phyloP scores from a whole-genome alignment of 2,797 vertebrate species.

The Dendrocincla fuliginosa region DNA sequence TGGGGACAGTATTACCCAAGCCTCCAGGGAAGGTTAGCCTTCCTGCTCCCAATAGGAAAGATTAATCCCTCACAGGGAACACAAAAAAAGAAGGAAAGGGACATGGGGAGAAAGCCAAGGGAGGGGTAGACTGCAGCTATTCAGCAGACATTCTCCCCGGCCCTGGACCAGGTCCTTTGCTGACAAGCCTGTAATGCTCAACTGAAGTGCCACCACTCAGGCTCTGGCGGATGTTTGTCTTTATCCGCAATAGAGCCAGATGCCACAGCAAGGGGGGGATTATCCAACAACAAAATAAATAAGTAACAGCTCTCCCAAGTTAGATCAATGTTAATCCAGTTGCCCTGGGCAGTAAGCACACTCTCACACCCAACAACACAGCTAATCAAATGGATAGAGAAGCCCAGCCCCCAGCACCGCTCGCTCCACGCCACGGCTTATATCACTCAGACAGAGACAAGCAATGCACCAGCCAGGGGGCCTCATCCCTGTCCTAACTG shows the following conservation, averaged over 20 bases:
- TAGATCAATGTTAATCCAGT: conserved; percentile 49
- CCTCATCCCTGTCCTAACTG: background rate
- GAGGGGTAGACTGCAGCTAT: background rate
- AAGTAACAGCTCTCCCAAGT: conserved; percentile 32
- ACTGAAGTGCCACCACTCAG: background rate
- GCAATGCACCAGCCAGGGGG: background rate
- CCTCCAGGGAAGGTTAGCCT: background rate
- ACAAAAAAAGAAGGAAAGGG: background rate
- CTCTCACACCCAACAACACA: background rate
- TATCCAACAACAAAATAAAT: conserved; percentile 53
- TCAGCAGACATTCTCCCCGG: background rate
- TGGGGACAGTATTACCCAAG: background rate
- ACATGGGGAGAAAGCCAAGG: background rate
- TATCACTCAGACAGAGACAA: background rate
- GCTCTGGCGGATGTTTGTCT: background rate
- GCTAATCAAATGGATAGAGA: background rate
- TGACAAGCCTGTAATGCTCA: background rate
- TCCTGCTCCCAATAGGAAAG: background rate
- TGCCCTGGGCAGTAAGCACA: conserved; percentile 12
- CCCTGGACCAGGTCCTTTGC: background rate
- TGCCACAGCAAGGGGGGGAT: conserved; percentile 41
- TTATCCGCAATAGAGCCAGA: background rate
- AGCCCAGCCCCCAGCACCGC: background rate
- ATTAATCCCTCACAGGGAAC: background rate
- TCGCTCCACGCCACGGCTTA: fast-evolving